Conservation (phyloP, 2,888 invertebrate species). For the Drosophila paranaensis region DNA sequence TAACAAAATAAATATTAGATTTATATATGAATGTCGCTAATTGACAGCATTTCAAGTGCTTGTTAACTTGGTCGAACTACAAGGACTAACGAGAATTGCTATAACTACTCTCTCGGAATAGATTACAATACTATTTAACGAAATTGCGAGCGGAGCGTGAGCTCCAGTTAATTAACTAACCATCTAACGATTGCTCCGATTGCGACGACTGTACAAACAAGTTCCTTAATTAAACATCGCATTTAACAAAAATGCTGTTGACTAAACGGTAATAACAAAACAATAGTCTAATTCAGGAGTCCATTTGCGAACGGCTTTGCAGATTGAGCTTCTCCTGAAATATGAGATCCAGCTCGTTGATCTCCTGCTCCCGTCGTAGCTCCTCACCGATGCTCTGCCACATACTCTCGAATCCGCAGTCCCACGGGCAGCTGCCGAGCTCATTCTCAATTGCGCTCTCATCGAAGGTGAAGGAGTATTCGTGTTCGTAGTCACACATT, state of each 20-base stretch:
- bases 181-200: slow-evolving; percentile 7
- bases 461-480: slow-evolving; percentile 59
- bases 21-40: neutral
- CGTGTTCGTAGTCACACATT: slow-evolving; percentile 67
- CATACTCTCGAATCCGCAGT: slow-evolving; percentile 58
- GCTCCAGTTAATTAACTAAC: slow-evolving; percentile 21
- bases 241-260: slow-evolving; percentile 53
- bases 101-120: slow-evolving; percentile 8
- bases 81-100: slow-evolving; percentile 38
- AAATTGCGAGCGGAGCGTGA: slow-evolving; percentile 9
- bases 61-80: slow-evolving; percentile 13
- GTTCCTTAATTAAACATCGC: slow-evolving; percentile 29
- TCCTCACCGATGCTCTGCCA: slow-evolving; percentile 64
- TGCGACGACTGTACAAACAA: slow-evolving; percentile 19
- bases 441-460: slow-evolving; percentile 56
- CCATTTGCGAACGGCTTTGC: slow-evolving; percentile 8
- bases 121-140: slow-evolving; percentile 9
- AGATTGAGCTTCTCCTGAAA: slow-evolving; percentile 40
- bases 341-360: slow-evolving; percentile 34
- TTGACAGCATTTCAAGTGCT: slow-evolving; percentile 24
- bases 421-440: slow-evolving; percentile 26
- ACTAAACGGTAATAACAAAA: slow-evolving; percentile 22
- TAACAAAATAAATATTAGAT: slow-evolving; percentile 6
- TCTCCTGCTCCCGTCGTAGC: slow-evolving; percentile 52
- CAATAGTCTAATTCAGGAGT: slow-evolving; percentile 1